Percentiles rank a stretch among this genome's conserved stretches.
These are phyloP conservation scores for Corynorhinus townsendii DNA, from an alignment of 2,113 vertebrate species.

Conservation along the genomic window DNA sequence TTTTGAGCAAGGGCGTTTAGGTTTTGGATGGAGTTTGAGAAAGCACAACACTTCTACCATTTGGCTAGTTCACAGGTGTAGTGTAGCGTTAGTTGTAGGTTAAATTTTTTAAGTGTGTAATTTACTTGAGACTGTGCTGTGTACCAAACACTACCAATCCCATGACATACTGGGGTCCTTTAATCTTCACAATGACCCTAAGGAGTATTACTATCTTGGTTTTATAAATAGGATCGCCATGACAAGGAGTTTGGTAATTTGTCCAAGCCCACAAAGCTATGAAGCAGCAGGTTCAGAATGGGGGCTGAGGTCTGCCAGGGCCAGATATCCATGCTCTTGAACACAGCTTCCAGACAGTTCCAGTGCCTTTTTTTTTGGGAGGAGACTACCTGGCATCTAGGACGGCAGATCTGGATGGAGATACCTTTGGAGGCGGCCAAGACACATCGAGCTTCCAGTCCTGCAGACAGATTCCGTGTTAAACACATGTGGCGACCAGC, in stretches of 20 bases:
- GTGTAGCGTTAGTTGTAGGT: background rate
- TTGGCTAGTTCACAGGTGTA: background rate
- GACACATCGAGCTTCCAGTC: background rate
- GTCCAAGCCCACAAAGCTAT: background rate
- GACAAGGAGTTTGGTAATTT: background rate
- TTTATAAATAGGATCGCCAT: background rate
- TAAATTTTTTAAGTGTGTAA: background rate
- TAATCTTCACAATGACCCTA: background rate
- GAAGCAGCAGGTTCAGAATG: background rate
- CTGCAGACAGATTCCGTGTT: background rate
- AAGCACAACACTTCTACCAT: background rate
- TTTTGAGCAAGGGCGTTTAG: background rate
- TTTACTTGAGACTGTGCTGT: background rate
- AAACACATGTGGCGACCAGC: background rate
- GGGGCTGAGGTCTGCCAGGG: background rate
- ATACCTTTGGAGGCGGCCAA: background rate
- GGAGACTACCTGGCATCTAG: background rate
- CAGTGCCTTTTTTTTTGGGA: background rate
- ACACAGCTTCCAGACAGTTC: background rate
- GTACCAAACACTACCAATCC: background rate
- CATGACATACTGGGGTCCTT: background rate
- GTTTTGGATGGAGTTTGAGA: background rate
- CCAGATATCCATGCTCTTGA: background rate
- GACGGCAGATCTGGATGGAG: background rate
- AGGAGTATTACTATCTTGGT: background rate